phyloP scores from a whole-genome alignment of 2,113 vertebrate genomes.

The Nothocercus julius region DNA sequence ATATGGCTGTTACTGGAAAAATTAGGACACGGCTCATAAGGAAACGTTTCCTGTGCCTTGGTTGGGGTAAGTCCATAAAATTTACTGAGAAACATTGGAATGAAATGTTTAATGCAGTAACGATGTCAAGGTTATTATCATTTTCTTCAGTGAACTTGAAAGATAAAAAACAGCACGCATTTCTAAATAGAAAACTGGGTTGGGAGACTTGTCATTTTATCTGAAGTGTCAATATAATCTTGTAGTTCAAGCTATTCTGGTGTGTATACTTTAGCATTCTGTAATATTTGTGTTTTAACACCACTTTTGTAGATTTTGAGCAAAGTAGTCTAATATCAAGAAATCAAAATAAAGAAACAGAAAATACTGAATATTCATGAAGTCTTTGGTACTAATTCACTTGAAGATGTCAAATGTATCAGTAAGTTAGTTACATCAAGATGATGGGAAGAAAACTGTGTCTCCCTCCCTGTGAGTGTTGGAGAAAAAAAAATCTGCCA shows the following conservation, averaged over 20 bases:
- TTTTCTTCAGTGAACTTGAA: constrained; percentile 41
- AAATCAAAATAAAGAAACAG: constrained; percentile 39
- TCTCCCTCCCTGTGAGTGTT: not conserved
- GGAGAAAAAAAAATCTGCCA: constrained; percentile 18
- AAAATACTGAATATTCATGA: constrained; percentile 53
- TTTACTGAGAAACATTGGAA: not conserved
- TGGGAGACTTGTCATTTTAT: not conserved
- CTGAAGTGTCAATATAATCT: not conserved
- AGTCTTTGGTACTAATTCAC: constrained; percentile 72
- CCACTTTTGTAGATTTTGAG: constrained; percentile 44
- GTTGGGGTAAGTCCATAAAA: constrained; percentile 89
- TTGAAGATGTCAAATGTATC: constrained; percentile 79
- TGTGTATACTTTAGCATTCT: not conserved
- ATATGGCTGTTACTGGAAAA: constrained; percentile 99
- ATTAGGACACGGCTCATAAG: constrained; percentile 97
- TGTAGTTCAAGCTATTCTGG: not conserved
- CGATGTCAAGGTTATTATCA: not conserved
- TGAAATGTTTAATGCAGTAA: not conserved
- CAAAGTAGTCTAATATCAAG: not conserved
- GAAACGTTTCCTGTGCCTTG: constrained; percentile 97
- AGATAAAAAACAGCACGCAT: not conserved
- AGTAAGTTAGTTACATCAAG: constrained; percentile 86
- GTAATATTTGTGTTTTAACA: constrained; percentile 14
- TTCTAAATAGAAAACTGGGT: not conserved
- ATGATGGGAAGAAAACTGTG: constrained; percentile 48